Percentiles rank a stretch among this genome's conserved stretches.
Conservation (phyloP, 2,113 vertebrate genomes). For the Isichthys henryi region DNA sequence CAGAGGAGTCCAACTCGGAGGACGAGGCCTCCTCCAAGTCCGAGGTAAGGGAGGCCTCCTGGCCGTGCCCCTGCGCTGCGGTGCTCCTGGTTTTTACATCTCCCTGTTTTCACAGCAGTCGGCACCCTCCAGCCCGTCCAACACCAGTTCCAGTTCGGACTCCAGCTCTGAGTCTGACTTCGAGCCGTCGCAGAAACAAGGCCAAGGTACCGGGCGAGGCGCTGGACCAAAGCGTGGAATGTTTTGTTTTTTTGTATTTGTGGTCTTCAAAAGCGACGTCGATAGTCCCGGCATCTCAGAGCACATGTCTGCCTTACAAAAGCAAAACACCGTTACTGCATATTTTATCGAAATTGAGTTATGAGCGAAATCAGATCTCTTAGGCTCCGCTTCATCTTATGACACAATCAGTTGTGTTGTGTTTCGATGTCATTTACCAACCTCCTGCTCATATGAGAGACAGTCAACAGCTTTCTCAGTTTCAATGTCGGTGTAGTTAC, state of each 20-base stretch:
- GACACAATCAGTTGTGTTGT: not conserved
- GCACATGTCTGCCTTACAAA: not conserved
- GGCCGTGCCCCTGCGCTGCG: not conserved
- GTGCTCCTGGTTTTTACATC: not conserved
- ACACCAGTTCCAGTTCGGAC: constrained; percentile 89
- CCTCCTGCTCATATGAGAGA: not conserved
- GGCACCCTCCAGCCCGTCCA: constrained; percentile 82
- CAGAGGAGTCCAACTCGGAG: constrained; percentile 89
- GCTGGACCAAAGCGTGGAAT: not conserved
- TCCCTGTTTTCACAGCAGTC: constrained; percentile 64
- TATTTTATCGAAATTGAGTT: not conserved
- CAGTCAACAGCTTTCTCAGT: not conserved
- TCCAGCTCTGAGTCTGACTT: constrained; percentile 97
- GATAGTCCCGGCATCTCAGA: not conserved
- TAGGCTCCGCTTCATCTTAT: not conserved
- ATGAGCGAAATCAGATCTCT: not conserved
- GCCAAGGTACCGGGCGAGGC: constrained; percentile 69
- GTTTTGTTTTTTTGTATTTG: not conserved
- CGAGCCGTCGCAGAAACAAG: constrained; percentile 90
- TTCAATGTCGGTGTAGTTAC: not conserved
- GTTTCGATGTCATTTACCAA: not conserved
- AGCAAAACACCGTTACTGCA: not conserved
- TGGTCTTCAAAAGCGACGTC: not conserved
- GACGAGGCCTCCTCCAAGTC: constrained; percentile 93
- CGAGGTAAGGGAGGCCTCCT: constrained; percentile 65